Evolutionary conservation across 1,140 invertebrate species (phyloP), one percentile per base, ranked within the genome.

Genomic region (Agrilus planipennis): DNA sequence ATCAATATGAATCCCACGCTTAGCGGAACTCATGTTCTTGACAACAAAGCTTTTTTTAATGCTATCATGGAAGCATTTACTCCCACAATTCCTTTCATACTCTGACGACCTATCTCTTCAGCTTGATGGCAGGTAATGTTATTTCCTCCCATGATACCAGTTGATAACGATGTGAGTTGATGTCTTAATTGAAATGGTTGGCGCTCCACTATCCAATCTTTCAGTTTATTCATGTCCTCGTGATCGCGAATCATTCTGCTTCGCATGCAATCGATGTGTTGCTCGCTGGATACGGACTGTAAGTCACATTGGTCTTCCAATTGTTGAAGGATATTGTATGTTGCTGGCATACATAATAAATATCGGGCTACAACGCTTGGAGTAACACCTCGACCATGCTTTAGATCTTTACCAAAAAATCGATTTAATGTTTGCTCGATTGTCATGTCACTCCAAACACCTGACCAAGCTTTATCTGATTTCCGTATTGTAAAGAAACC

Each of bases 381-480:
- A 36, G 4, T 36, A 27, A 38, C 28, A 9, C 22, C 36, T 27
- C 22, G 17, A 10, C 36, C 36, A 27, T 21, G 5, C 2, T 21
- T 38, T 15, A 38, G 28, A 27, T 25, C 36, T 4, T n/a, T 36
- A 35, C 55, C 50, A 46, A 56, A 48, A 14, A 44, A 42, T 34
- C 40, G 20, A 56, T 56, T 63, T 1, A 62, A 39, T 20, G 40
- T 44, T 39, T 64, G 59, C 39, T 64, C 61, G 25, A 63, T 63
- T 0, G 53, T 57, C 52, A 58, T 52, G 49, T 64, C 60, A 5
- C 53, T 41, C 36, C 50, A 63, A 14, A 63, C 45, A 14, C 65
- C 67, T 40, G 50, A 57, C 57, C 60, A 68, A 47, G 56, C 62
- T 45, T 61, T 60, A 37, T 68, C 49, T 31, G 49, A 43, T 15